Evolutionary conservation across 2,113 vertebrate species (phyloP), one percentile per base, ranked within the genome.

Genomic region (Chionis minor): DNA sequence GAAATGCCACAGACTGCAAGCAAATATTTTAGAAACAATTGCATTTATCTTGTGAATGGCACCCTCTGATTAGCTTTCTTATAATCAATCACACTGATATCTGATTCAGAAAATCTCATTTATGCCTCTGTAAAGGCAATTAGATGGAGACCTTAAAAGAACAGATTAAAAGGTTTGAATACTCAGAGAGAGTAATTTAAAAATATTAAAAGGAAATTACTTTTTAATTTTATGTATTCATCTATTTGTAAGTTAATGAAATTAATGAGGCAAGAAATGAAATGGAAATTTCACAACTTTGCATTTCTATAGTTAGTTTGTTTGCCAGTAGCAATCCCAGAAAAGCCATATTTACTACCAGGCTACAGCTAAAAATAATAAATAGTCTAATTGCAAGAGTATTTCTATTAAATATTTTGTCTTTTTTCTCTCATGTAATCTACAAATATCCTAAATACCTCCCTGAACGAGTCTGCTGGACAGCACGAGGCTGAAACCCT

Each of bases 251-350:
- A 98, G 96, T 97, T 98, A 98, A 98, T 98, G 96, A 97, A 98
- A 98, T 97, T 98, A 98, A 98, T 98, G 97, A 98, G 97, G 96
- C 95, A 97, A 97, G 96, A 98, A 98, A 98, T 98, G 97, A 97
- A 96, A 98, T 98, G 89, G 94, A 98, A 98, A 98, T 97, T 87
- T 91, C 83, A 95, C 91, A 97, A 96, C 90, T 98, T 96, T 97
- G 81, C 94, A 93, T 97, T 97, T 95, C 81, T 96, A 44, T 96
- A 86, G 85, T 95, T 92, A 86, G 79, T 86, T 94, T 96, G 81
- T 47, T 86, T 97, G 94, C 94, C 86, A 91, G 33, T 5, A 93
- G 94, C 55, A 63, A 96, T 78, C 81, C 92, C 65, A 85, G 79
- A 95, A 94, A 96, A 94, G 42, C 49, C 83, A 70, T 95, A 90